phyloP scores from a whole-genome alignment of 2,888 invertebrate genomes.

The Drosophila trichaetosa region DNA sequence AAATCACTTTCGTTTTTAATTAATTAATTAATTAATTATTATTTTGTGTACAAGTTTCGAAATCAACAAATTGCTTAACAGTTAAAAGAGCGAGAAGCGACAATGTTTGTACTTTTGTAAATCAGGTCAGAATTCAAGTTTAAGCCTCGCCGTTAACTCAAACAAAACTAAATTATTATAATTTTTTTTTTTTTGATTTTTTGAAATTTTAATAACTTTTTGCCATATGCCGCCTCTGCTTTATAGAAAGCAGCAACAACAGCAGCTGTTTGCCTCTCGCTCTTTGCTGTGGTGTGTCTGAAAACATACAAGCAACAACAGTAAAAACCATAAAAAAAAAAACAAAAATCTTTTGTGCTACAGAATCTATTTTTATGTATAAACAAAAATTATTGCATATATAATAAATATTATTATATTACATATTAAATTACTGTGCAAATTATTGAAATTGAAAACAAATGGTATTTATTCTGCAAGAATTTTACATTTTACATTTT shows the following conservation, averaged over 20 bases:
- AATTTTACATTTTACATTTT: constrained; percentile 12
- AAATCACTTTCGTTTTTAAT: constrained; percentile 15
- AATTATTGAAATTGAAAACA: constrained; percentile 27
- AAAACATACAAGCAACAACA: constrained; percentile 5
- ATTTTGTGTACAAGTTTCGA: constrained; percentile 14
- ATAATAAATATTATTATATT: constrained; percentile 48
- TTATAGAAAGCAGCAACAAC: constrained; percentile 9
- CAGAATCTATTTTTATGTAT: constrained; percentile 59
- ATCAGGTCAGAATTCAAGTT: constrained; percentile 19
- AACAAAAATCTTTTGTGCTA: constrained; percentile 45
- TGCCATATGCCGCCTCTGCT: constrained; percentile 32
- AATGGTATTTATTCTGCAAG: constrained; percentile 37
- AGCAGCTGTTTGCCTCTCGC: constrained; percentile 63
- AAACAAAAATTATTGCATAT: constrained; percentile 55
- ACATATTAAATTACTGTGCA: constrained; percentile 34
- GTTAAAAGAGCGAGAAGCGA: constrained; percentile 24
- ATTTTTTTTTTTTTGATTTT: neutral
- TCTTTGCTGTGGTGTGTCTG: constrained; percentile 60
- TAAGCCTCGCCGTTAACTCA: constrained; percentile 36
- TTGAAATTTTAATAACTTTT: constrained; percentile 7
- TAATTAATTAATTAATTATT: neutral
- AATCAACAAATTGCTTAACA: constrained; percentile 11
- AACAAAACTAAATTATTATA: constrained; percentile 2
- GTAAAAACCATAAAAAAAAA: constrained; percentile 1
- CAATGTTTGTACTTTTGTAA: constrained; percentile 47